Conservation (phyloP, 2,797 vertebrate species). For the Cyclopterus lumpus region DNA sequence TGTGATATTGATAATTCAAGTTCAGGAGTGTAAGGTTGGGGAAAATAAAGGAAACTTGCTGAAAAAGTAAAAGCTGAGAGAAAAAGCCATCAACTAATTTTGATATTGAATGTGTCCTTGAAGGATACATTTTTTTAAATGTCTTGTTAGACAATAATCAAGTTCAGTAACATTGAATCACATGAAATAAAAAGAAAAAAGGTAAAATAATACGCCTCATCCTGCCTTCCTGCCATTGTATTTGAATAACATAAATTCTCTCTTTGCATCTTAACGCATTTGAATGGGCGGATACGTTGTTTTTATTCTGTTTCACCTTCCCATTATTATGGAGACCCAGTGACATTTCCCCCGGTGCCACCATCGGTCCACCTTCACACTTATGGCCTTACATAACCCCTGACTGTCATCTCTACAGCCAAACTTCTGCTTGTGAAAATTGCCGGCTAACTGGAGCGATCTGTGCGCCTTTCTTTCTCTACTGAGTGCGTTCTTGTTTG, state of each 20-base stretch:
- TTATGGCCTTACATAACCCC: not conserved
- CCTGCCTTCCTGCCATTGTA: not conserved
- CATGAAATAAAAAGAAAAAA: no score
- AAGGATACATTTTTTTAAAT: not conserved
- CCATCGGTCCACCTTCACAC: not conserved
- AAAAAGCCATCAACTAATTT: not conserved
- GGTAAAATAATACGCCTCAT: not conserved
- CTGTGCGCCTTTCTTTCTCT: not conserved
- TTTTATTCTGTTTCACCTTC: not conserved
- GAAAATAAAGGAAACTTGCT: not conserved
- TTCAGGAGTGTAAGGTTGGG: not conserved
- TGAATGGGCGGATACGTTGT: not conserved
- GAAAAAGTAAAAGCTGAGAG: not conserved
- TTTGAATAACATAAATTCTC: not conserved
- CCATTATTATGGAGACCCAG: not conserved
- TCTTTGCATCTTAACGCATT: not conserved
- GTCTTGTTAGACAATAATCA: not conserved
- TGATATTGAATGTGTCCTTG: not conserved
- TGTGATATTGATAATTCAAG: not conserved
- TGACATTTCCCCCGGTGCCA: not conserved
- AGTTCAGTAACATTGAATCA: no score
- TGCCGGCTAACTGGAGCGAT: not conserved
- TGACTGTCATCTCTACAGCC: not conserved
- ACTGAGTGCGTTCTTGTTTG: slow-evolving; percentile 28
- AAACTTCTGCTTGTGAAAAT: not conserved